Percentiles rank a stretch among this genome's conserved stretches.
phyloP scores from a whole-genome alignment of 1,140 invertebrate genomes.

The Diorhabda carinulata region DNA sequence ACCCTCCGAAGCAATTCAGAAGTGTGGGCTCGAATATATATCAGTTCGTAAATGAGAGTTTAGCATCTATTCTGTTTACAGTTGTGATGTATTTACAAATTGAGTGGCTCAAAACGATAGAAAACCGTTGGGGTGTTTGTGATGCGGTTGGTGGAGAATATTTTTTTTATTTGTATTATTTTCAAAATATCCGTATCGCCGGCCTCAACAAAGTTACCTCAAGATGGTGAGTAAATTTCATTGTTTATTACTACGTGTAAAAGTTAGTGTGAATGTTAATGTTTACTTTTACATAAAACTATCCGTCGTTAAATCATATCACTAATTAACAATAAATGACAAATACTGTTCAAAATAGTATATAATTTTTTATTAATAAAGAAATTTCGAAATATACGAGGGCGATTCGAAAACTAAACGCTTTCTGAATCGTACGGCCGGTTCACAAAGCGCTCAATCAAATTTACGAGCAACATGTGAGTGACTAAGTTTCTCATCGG shows the following conservation, averaged over 20 bases:
- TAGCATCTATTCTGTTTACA: neutral
- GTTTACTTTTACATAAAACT: too few species aligned
- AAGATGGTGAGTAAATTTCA: constrained; percentile 5
- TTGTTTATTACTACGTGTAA: neutral
- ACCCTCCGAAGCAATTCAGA: constrained; percentile 1
- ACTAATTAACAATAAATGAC: neutral
- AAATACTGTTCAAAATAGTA: neutral
- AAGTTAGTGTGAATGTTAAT: too few species aligned
- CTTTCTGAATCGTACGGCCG: too few species aligned
- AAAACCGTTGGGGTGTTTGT: neutral
- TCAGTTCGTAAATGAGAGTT: neutral
- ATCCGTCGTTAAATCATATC: too few species aligned
- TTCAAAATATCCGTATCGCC: neutral
- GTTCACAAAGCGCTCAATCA: too few species aligned
- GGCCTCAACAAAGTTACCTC: constrained; percentile 8
- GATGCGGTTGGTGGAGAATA: constrained; percentile 6
- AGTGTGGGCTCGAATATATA: constrained; percentile 4
- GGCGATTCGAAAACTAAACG: too few species aligned
- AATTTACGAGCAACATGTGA: too few species aligned
- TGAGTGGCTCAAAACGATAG: neutral
- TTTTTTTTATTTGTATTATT: neutral
- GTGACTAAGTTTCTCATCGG: too few species aligned
- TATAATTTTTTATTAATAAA: neutral
- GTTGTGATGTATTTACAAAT: constrained; percentile 17
- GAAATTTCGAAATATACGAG: too few species aligned